phyloP scores from a whole-genome alignment of 1,140 invertebrate species.

The Conus ventricosus region DNA sequence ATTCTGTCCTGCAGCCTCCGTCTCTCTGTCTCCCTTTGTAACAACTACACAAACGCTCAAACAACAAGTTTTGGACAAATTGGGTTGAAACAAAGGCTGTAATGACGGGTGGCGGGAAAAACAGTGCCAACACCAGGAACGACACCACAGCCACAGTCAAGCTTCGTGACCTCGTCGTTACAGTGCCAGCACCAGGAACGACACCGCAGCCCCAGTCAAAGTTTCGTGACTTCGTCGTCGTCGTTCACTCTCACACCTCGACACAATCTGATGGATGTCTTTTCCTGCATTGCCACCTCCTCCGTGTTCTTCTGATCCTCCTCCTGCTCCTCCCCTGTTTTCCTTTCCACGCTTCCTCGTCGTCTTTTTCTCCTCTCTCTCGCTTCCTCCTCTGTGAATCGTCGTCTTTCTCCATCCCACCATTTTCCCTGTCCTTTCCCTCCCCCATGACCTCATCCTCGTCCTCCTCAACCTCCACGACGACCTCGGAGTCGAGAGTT shows the following conservation, averaged over 20 bases:
- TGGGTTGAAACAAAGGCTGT: no score
- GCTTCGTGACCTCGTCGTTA: slow-evolving; percentile 14
- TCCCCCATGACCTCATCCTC: not conserved
- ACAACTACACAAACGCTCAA: no score
- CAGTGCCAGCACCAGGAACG: no score
- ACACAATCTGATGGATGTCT: not conserved
- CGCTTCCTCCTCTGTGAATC: not conserved
- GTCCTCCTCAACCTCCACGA: not conserved
- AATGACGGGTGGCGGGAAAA: no score
- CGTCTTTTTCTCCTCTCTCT: not conserved
- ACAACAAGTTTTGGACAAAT: no score
- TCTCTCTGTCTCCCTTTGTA: no score
- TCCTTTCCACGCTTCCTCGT: not conserved
- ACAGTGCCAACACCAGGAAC: no score
- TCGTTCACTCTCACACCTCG: slow-evolving; percentile 25
- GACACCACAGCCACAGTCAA: not conserved
- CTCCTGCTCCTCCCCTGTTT: not conserved
- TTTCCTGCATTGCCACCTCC: not conserved
- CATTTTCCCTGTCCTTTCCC: not conserved
- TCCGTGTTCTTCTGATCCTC: not conserved
- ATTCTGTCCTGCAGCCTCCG: no score
- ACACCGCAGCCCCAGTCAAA: not conserved
- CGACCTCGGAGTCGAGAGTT: not conserved
- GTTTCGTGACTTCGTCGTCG: slow-evolving; percentile 11
- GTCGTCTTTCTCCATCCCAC: not conserved